Evolutionary conservation across 1,140 invertebrate genomes (phyloP), one percentile per base, ranked within the genome.

Genomic region (Drosophila oshimai): DNA sequence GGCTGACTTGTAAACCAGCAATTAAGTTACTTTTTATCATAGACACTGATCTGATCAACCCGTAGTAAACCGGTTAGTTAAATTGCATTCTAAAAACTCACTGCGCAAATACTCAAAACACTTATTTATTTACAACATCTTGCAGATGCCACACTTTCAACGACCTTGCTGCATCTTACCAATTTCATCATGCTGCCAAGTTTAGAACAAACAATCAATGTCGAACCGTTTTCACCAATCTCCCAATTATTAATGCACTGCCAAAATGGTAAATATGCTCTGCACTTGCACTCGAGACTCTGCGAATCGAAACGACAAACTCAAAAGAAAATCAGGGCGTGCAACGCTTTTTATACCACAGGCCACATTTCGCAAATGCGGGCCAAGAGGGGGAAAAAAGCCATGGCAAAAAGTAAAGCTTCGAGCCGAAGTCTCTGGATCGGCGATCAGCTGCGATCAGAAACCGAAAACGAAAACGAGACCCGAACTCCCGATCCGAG

Each of bases 241-340:
- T 81, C 68, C 37, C 4, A 41, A 24, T 18, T 6, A 39, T 26
- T 36, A 42, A 51, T 49, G 47, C 50, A 70, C 54, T 62, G 39
- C 51, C 18, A 29, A 47, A 41, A 45, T 31, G 47, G 45, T 39
- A 49, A 74, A 47, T 34, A 26, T 39, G 61, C 65, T 70, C 71
- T 80, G 83, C 88, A 89, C 88, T 89, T 86, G 76, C 83, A 90
- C 89, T 60, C 83, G 78, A 89, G 86, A 88, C 89, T 90, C 86
- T 83, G 78, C 76, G 83, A 81, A 89, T 79, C 76, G 79, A 87
- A 83, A 89, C 86, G 71, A 89, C 86, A 80, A 61, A 90, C 89
- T 90, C 89, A 89, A 90, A 90, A 90, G 89, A 90, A 90, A 90
- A 89, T 84, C 89, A 77, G 86, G 74, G 81, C 73, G 89, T 90